Conservation (phyloP, 2,888 invertebrate genomes). For the Spatulosminthurus flaviceps region DNA sequence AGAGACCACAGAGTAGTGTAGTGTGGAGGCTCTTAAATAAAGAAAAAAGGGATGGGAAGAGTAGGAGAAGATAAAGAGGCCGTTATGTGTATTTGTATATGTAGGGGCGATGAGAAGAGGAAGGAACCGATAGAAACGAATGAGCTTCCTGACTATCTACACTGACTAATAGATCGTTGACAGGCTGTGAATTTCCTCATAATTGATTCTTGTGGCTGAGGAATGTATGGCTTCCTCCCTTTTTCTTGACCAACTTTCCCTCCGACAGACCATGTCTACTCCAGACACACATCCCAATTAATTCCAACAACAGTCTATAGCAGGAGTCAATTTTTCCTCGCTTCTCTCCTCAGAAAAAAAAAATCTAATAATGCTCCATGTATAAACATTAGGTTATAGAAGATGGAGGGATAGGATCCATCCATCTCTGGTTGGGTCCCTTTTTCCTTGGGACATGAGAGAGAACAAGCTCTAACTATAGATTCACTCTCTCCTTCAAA, state of each 20-base stretch:
- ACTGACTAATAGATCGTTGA: constrained; percentile 39
- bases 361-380: no score
- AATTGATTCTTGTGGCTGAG: constrained; percentile 42
- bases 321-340: not conserved
- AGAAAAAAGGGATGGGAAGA: constrained; percentile 16
- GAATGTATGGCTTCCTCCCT: constrained; percentile 15
- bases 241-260: constrained; percentile 4
- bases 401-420: no score
- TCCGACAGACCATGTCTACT: not conserved
- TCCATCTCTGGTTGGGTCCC: no score
- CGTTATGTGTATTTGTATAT: not conserved
- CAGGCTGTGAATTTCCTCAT: constrained; percentile 43
- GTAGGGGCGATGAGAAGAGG: constrained; percentile 10
- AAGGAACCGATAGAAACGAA: constrained; percentile 39
- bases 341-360: no score
- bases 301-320: not conserved
- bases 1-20: not conserved
- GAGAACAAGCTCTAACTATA: no score
- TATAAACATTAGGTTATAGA: no score
- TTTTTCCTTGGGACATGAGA: no score
- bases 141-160: constrained; percentile 40
- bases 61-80: constrained; percentile 23
- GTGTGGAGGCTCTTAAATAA: not conserved
- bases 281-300: constrained; percentile 13
- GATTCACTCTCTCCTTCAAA: no score